These are phyloP conservation scores for Leptobrachium ailaonicum DNA, from an alignment of 2,113 vertebrate genomes.

Conservation along the genomic window DNA sequence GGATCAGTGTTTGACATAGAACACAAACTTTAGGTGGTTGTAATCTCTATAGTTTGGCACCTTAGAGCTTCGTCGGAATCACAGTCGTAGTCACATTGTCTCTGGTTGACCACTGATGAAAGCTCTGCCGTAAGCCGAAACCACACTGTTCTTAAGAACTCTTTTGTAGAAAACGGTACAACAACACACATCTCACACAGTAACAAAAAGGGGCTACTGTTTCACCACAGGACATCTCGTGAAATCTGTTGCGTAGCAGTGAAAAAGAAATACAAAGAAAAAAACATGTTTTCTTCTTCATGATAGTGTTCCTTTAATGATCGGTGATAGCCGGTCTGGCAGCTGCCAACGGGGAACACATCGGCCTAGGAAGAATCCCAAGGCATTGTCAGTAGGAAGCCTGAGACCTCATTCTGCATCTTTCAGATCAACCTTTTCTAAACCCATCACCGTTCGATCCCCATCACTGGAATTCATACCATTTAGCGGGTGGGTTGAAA, in stretches of 20 bases:
- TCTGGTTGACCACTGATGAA: background rate
- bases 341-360: background rate
- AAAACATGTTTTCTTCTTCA: background rate
- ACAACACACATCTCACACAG: too few species aligned
- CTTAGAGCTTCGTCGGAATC: background rate
- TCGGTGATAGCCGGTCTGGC: background rate
- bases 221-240: too few species aligned
- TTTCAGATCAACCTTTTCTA: background rate
- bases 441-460: background rate
- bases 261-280: too few species aligned
- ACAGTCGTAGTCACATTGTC: background rate
- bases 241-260: too few species aligned
- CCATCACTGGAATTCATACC: background rate
- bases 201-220: too few species aligned
- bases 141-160: too few species aligned
- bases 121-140: too few species aligned
- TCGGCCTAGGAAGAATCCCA: background rate
- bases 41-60: too few species aligned
- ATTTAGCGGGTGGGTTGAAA: background rate
- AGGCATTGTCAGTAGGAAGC: background rate
- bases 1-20: too few species aligned
- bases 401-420: background rate
- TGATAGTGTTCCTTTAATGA: slow-evolving; percentile 3
- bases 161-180: too few species aligned
- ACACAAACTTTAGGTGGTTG: too few species aligned